phyloP scores from a whole-genome alignment of 2,113 vertebrate genomes.

The Xenus cinereus region DNA sequence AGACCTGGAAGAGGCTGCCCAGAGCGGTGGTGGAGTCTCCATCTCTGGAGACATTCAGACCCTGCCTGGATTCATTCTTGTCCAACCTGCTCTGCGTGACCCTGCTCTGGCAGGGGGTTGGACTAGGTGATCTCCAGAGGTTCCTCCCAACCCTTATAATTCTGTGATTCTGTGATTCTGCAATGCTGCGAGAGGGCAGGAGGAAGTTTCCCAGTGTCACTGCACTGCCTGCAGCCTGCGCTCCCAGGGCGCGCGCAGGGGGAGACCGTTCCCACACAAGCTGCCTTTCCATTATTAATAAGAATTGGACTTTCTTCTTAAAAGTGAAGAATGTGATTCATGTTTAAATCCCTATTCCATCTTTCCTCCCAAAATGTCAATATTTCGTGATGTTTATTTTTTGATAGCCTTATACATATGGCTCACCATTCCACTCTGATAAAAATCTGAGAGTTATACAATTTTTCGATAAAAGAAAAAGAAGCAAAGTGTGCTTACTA shows the following conservation, averaged over 20 bases:
- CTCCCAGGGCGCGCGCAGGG: background rate
- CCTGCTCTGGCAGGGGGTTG: background rate
- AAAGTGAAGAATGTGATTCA: background rate
- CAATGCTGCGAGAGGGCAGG: background rate
- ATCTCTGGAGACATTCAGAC: background rate
- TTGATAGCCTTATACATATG: background rate
- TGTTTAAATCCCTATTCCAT: background rate
- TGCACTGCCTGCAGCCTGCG: rapidly evolving
- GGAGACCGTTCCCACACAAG: background rate
- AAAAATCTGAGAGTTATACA: background rate
- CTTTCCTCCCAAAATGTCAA: background rate
- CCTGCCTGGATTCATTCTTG: background rate
- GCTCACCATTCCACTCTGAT: background rate
- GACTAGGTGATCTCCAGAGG: background rate
- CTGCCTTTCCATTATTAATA: background rate
- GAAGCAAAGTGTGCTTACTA: background rate
- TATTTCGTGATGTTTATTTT: conserved; percentile 8
- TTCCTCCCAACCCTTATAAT: background rate
- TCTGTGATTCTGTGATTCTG: too few species aligned
- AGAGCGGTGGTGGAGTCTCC: background rate
- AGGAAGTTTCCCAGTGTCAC: background rate
- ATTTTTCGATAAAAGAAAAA: background rate
- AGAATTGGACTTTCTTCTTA: background rate
- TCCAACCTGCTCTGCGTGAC: background rate
- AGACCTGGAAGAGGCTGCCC: background rate